A percentile compares a stretch with the other conserved stretches of the same genome.
These are phyloP conservation scores for Takifugu bimaculatus DNA, from an alignment of 2,113 vertebrate species.

Conservation along the genomic window DNA sequence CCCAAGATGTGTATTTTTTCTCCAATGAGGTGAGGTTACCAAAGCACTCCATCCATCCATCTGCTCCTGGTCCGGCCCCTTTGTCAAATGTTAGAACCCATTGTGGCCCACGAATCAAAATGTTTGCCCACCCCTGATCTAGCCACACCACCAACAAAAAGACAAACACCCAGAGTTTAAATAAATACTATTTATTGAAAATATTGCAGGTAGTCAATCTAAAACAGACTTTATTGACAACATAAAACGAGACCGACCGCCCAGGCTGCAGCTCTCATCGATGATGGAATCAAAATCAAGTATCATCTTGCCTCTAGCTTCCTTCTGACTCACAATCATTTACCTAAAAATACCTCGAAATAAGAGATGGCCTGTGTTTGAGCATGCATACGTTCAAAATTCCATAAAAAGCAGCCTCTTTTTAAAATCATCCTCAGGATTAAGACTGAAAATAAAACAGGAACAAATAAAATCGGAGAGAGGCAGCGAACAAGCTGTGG, in stretches of 20 bases:
- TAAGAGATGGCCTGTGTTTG: constrained; percentile 17
- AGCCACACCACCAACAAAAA: background rate
- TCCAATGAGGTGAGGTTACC: no score
- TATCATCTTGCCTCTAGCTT: constrained; percentile 31
- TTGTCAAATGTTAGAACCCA: no score
- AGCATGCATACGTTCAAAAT: constrained; percentile 47
- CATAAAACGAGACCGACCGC: constrained; percentile 36
- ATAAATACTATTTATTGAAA: constrained; percentile 83
- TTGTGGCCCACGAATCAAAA: no score
- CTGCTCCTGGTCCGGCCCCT: no score
- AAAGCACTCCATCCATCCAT: no score
- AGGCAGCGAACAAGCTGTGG: constrained; percentile 10
- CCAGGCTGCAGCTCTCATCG: constrained; percentile 34
- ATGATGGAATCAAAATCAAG: constrained; percentile 44
- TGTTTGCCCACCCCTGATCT: no score
- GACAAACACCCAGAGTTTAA: constrained; percentile 56
- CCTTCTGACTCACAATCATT: constrained; percentile 32
- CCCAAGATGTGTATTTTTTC: no score
- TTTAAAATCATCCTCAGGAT: constrained; percentile 48
- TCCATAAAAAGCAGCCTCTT: constrained; percentile 27
- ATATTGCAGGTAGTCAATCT: constrained; percentile 68
- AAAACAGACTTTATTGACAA: constrained; percentile 60
- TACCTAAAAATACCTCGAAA: constrained; percentile 10
- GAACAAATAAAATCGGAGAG: constrained; percentile 26
- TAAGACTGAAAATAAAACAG: constrained; percentile 34